Percentiles rank a stretch among this genome's conserved stretches.
phyloP scores from a whole-genome alignment of 2,888 invertebrate species.

The Carterocephalus palaemon region DNA sequence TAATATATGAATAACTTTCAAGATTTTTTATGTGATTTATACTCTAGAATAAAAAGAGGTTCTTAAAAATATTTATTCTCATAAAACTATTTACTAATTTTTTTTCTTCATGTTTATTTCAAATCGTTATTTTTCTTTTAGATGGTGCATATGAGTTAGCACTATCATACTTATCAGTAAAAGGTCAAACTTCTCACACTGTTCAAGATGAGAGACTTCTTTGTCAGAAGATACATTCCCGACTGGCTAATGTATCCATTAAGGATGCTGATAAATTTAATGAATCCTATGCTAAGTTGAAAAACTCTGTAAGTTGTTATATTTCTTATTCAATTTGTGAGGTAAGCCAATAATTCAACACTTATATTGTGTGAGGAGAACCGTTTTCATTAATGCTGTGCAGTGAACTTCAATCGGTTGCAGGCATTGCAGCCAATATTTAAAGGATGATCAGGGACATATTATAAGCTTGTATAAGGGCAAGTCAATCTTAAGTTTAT shows the following conservation, averaged over 20 bases:
- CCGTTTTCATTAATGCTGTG: no score
- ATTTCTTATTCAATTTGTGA: no score
- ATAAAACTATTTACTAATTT: background rate
- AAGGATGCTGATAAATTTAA: conserved; percentile 68
- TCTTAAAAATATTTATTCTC: no score
- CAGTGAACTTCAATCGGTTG: no score
- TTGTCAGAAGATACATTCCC: conserved; percentile 64
- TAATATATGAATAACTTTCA: conserved; percentile 49
- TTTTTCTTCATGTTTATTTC: conserved; percentile 1
- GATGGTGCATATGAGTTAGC: conserved; percentile 72
- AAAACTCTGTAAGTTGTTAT: conserved; percentile 55
- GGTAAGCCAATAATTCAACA: no score
- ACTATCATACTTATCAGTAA: conserved; percentile 63
- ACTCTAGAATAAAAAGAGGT: conserved; percentile 26
- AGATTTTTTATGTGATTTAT: conserved; percentile 23
- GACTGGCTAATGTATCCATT: conserved; percentile 48
- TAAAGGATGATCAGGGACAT: no score
- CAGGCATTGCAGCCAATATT: no score
- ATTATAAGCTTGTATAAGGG: no score
- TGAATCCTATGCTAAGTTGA: conserved; percentile 67
- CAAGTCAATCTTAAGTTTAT: no score
- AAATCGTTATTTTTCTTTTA: no score
- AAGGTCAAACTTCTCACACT: conserved; percentile 48
- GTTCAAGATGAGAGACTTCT: conserved; percentile 61
- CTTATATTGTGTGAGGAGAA: no score